phyloP scores from a whole-genome alignment of 2,797 vertebrate species.

The Lagorchestes hirsutus region DNA sequence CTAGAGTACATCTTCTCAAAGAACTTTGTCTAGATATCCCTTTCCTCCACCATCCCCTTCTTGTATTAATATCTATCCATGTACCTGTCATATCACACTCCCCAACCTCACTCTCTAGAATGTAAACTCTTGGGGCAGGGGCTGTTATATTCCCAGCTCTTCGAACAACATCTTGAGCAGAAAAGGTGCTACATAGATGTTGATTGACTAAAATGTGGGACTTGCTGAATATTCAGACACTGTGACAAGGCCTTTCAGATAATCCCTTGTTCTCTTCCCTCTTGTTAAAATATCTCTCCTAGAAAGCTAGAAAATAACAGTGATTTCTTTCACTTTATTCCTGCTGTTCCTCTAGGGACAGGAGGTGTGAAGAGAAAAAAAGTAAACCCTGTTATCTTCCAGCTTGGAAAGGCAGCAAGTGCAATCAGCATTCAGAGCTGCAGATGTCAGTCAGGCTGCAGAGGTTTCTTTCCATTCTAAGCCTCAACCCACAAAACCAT shows the following conservation, averaged over 20 bases:
- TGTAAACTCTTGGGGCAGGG: background rate
- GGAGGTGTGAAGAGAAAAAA: background rate
- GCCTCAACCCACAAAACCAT: constrained; percentile 51
- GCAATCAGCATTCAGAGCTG: constrained; percentile 46
- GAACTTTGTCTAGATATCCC: background rate
- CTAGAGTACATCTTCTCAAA: constrained; percentile 27
- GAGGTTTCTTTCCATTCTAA: constrained; percentile 48
- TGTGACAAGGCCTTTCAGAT: constrained; percentile 40
- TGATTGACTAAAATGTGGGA: background rate
- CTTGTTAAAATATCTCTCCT: constrained; percentile 54
- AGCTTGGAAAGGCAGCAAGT: constrained; percentile 36
- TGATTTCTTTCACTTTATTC: constrained; percentile 36
- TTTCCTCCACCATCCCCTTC: background rate
- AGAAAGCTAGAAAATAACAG: constrained; percentile 59
- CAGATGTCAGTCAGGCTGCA: constrained; percentile 44
- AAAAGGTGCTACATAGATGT: background rate
- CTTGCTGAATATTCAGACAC: constrained; percentile 20
- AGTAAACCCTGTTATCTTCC: constrained; percentile 9
- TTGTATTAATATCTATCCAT: background rate
- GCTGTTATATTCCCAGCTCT: background rate
- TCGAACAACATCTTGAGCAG: background rate
- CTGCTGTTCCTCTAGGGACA: background rate
- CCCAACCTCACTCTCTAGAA: background rate
- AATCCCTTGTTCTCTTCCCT: constrained; percentile 53
- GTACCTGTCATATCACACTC: background rate